phyloP scores from a whole-genome alignment of 2,113 vertebrate species.

The Lucifuga dentata region DNA sequence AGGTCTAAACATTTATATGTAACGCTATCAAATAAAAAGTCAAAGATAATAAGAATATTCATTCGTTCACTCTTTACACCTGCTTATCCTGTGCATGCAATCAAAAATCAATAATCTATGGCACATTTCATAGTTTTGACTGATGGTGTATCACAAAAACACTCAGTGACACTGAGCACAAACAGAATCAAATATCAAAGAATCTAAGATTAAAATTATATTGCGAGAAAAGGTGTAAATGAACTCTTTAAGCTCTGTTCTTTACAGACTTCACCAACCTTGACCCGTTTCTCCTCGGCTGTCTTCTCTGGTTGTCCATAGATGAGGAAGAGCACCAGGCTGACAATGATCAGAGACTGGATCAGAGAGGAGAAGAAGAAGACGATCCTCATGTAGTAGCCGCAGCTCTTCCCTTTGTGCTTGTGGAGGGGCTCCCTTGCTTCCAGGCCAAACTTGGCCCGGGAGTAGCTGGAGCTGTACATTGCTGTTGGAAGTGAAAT shows the following conservation, averaged over 20 bases:
- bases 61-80: too few species aligned
- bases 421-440: constrained; percentile 68
- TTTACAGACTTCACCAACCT: constrained; percentile 55
- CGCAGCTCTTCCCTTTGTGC: constrained; percentile 77
- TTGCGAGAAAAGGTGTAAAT: neutral
- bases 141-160: too few species aligned
- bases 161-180: too few species aligned
- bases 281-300: constrained; percentile 82
- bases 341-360: constrained; percentile 94
- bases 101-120: too few species aligned
- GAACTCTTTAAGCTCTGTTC: neutral
- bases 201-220: too few species aligned
- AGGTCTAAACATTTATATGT: neutral
- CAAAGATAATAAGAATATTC: too few species aligned
- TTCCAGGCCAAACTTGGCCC: constrained; percentile 83
- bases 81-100: too few species aligned
- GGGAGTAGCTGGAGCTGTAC: constrained; percentile 86
- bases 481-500: constrained; percentile 71
- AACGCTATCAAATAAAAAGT: neutral
- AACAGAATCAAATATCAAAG: too few species aligned
- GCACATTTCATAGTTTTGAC: too few species aligned
- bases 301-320: constrained; percentile 88
- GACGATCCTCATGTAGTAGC: constrained; percentile 90
- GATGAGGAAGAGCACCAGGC: constrained; percentile 94
- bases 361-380: constrained; percentile 94